Evolutionary conservation across 2,888 invertebrate genomes (phyloP), one percentile per base, ranked within the genome.

Genomic region (Atherix ibis): DNA sequence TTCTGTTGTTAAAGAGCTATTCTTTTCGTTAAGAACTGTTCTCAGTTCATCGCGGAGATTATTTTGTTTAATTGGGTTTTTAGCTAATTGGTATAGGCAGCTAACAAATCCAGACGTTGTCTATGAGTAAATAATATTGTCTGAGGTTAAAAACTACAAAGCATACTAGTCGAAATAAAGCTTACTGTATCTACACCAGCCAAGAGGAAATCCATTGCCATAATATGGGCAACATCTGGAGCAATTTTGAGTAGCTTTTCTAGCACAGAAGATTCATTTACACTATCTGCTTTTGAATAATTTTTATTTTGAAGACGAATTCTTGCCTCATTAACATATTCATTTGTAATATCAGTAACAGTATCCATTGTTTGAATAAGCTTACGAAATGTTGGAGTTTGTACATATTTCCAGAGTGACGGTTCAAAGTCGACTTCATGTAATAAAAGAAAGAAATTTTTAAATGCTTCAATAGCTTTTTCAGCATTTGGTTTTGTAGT

Each of bases 141-240:
- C n/a, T 16, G 25, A 18, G 13, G 17, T 19, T 13, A 17, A 13
- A 25, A 6, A 18, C 10, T 27, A 18, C 4, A 10, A 19, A 5
- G 6, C 15, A 18, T 27, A 15, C 5, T 6, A 12, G 35, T 34
- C 4, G 8, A 22, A 3, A 4, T 4, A 14, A 12, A 34, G 43
- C 61, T 62, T 58, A 83, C 78, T 34, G 79, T 78, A 50, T 81
- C 80, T 25, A 76, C 67, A 36, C 79, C 79, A 28, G 76, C 78
- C 30, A 70, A 58, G 18, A 80, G 47, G 71, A 79, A 71, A 51
- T 80, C 80, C 43, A 71, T 65, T 2, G 73, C 73, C 71, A 78
- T 76, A 43, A 72, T 66, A 17, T 69, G 48, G 1, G 78, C 79
- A 8, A 74, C 65, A 46, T 63, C 64, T 37, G 68, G 66, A 46